A percentile compares a stretch with the other conserved stretches of the same genome.
Evolutionary conservation across 2,113 vertebrate species (phyloP).

Genomic region (Podarcis raffonei): DNA sequence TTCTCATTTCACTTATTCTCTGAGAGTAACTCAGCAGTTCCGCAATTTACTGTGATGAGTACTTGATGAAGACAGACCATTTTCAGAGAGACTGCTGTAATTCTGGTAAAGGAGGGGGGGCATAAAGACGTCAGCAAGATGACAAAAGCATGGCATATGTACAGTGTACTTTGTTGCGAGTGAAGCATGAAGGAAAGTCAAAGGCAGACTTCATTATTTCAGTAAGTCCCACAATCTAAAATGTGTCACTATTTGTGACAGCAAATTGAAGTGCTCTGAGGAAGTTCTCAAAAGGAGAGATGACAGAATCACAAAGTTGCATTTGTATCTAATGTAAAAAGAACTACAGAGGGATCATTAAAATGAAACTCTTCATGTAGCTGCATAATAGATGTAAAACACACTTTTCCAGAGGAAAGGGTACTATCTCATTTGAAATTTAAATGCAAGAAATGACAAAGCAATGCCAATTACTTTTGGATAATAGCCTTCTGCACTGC

Average conservation of each 20-base stretch:
- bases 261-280: conserved; percentile 2
- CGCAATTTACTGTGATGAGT: background rate
- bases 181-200: conserved; percentile 17
- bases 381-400: background rate
- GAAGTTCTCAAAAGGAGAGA: background rate
- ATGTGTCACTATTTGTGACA: background rate
- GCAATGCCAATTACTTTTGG: conserved; percentile 8
- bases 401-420: background rate
- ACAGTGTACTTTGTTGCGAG: conserved; percentile 6
- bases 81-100: background rate
- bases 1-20: conserved; percentile 17
- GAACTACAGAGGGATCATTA: background rate
- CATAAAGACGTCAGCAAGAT: conserved; percentile 18
- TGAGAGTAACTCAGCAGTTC: conserved; percentile 38
- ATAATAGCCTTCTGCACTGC: background rate
- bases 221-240: conserved; percentile 3
- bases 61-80: background rate
- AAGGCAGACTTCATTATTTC: conserved; percentile 21
- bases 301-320: background rate
- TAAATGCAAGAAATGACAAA: conserved; percentile 25
- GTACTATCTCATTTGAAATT: conserved; percentile 21
- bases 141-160: background rate
- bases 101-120: background rate
- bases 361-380: background rate
- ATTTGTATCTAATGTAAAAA: background rate